A percentile compares a stretch with the other conserved stretches of the same genome.
These are phyloP conservation scores for Eurystomus gularis DNA, from an alignment of 2,113 vertebrate genomes.

Conservation along the genomic window DNA sequence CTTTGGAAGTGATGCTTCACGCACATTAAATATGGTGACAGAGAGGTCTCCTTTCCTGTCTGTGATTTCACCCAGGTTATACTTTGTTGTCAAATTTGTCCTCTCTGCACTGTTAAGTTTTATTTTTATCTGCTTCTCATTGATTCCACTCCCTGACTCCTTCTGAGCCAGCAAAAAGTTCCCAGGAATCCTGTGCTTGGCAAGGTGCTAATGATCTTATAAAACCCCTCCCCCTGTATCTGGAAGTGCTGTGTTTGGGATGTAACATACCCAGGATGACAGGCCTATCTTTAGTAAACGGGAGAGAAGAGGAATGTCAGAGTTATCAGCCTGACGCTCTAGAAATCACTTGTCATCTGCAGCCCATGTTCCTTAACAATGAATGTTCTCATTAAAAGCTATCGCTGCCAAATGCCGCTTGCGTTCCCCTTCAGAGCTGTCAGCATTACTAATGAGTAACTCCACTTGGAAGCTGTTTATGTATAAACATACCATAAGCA, in stretches of 20 bases:
- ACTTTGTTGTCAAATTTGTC: background rate
- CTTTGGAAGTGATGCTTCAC: background rate
- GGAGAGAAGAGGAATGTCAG: background rate
- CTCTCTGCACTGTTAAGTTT: background rate
- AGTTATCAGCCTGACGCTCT: background rate
- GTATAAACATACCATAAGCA: background rate
- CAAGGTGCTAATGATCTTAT: background rate
- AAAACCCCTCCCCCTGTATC: background rate
- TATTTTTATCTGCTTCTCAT: background rate
- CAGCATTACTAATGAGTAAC: background rate
- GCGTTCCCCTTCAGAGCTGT: constrained; percentile 33
- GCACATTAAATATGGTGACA: background rate
- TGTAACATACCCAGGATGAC: background rate
- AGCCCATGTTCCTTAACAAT: background rate
- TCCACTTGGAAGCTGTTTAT: constrained; percentile 19
- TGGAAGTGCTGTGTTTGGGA: background rate
- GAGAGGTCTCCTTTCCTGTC: background rate
- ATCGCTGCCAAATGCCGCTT: background rate
- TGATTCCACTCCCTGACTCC: background rate
- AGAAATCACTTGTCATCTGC: constrained; percentile 14
- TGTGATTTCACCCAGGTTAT: background rate
- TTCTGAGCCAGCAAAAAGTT: background rate
- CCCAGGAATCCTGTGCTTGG: background rate
- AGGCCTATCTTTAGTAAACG: background rate
- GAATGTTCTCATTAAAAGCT: background rate